Conservation (phyloP, 2,113 vertebrate genomes). For the Bubalus kerabau region DNA sequence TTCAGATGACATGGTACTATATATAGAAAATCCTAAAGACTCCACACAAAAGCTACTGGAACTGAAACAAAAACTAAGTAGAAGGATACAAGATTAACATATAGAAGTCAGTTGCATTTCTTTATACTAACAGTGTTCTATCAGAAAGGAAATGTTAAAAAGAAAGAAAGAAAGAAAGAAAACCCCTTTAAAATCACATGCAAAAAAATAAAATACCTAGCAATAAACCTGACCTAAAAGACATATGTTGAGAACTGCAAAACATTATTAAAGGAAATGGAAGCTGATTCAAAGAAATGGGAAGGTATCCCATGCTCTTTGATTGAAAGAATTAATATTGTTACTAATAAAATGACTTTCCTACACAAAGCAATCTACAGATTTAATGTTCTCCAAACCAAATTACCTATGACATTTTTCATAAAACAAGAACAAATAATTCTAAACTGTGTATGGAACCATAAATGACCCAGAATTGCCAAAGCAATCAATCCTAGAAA, state of each 20-base stretch:
- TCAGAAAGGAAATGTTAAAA: neutral
- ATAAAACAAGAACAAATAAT: neutral
- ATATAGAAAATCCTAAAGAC: neutral
- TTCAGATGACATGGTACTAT: neutral
- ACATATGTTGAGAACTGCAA: neutral
- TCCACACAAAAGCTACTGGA: neutral
- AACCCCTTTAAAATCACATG: neutral
- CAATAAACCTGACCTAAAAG: neutral
- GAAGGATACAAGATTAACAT: neutral
- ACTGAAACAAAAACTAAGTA: neutral
- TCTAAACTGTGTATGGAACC: neutral
- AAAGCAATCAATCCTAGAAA: neutral
- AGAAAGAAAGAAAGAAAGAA: neutral
- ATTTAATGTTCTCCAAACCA: neutral
- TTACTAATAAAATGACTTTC: neutral
- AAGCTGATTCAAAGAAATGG: neutral
- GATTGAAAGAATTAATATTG: neutral
- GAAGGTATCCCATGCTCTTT: neutral
- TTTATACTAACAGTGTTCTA: neutral
- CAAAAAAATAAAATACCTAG: neutral
- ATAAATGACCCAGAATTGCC: neutral
- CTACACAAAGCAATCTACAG: neutral
- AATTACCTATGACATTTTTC: neutral
- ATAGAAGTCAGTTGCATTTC: neutral
- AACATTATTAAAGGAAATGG: neutral